A percentile compares a stretch with the other conserved stretches of the same genome.
Conservation (phyloP, 1,140 invertebrate species). For the Ceratina japonica region DNA sequence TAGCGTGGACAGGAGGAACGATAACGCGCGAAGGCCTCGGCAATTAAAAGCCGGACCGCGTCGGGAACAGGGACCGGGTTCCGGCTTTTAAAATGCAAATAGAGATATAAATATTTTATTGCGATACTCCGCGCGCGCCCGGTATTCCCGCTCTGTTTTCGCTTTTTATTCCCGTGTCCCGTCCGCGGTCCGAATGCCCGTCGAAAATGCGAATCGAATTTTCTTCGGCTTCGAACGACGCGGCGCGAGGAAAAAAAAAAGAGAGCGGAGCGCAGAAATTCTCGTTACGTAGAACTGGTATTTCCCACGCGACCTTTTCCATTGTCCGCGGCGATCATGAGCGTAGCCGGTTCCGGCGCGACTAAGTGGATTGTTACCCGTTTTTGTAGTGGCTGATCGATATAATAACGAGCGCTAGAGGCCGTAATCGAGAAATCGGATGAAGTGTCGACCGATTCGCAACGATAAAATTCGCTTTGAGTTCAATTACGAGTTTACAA, state of each 20-base stretch:
- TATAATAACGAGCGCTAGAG: slow-evolving; percentile 17
- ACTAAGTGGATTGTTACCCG: slow-evolving; percentile 34
- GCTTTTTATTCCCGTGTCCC: slow-evolving; percentile 35
- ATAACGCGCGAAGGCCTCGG: slow-evolving; percentile 35
- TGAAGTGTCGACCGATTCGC: slow-evolving; percentile 13
- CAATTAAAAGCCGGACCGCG: slow-evolving; percentile 42
- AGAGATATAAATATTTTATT: slow-evolving; percentile 73
- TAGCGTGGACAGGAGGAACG: slow-evolving; percentile 29
- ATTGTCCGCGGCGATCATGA: slow-evolving; percentile 10
- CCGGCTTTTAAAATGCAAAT: slow-evolving; percentile 72
- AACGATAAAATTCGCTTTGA: slow-evolving; percentile 8
- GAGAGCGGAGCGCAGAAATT: background rate
- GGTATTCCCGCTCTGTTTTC: background rate
- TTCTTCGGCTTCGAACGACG: slow-evolving; percentile 24
- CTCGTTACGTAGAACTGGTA: background rate
- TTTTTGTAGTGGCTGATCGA: slow-evolving; percentile 12
- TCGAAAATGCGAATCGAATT: slow-evolving; percentile 57
- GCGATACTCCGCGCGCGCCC: slow-evolving; percentile 53
- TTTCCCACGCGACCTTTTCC: slow-evolving; percentile 17
- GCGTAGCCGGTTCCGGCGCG: background rate
- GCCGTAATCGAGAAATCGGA: slow-evolving; percentile 7
- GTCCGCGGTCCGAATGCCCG: slow-evolving; percentile 22
- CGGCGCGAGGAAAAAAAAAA: background rate
- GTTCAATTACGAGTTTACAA: slow-evolving; percentile 3
- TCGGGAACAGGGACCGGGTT: slow-evolving; percentile 48